Evolutionary conservation across 2,113 vertebrate species (phyloP), one percentile per base, ranked within the genome.

Genomic region (Melanostigma gelatinosum): DNA sequence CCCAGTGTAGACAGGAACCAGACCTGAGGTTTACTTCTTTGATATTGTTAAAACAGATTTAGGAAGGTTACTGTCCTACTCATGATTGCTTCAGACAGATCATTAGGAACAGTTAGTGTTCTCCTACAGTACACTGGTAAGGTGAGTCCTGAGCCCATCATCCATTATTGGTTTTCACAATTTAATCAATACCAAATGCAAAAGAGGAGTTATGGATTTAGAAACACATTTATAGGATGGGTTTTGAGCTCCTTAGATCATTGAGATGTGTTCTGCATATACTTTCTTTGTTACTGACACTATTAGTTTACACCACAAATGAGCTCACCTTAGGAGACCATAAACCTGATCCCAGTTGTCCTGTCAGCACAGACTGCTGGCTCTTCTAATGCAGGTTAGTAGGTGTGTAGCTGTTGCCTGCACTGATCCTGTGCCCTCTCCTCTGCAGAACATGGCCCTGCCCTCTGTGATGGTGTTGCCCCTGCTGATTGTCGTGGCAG

Each of bases 401-500:
- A 46, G 34, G 75, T 75, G 48, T 82, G 42, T 48, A 50, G 34
- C 27, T 50, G 27, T 61, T 55, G 11, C 29, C 6, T 4, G 29
- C 8, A 64, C 22, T 75, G 66, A 87, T 42, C 2, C 34, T 44
- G 16, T 66, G 1, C 42, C 91, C 13, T 42, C 72, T 93, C 63
- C 80, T 68, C 90, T 42, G 24, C 82, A 93, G 95, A 93, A 86
- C 87, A 99, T 99, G 97, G 91, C 91, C 34, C 4, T 97, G 44
- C 89, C 95, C 3, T 94, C 94, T 0, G 84, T 97, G 22, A 89
- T 97, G 79, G 79, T 95, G 69, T 69, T 99, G 36, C 97, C 97
- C 3, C 42, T 99, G 91, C 92, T 99, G 57, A 91, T 98, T 2
- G 85, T 98, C 40, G 91, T 95, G 40, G 94, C 97, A 65, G 97